Base-by-base conservation (phyloP, 2,113 vertebrate genomes). In the Psephotus haematonotus region DNA sequence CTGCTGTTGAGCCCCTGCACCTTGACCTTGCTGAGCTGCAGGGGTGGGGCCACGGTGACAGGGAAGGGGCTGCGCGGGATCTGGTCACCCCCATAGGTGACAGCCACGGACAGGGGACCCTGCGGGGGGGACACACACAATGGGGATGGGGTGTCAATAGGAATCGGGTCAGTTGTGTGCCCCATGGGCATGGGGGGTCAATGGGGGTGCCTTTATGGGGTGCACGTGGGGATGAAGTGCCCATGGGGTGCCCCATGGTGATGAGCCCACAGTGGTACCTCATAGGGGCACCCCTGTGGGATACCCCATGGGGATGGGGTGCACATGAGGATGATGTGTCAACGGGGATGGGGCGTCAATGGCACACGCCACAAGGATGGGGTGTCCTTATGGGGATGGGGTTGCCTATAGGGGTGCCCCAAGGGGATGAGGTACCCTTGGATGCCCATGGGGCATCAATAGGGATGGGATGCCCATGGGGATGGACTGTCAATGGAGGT, bases 1-100 rank as follows among this genome's bases (percentile, higher is more conserved):
- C 92, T 93, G 92, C 81, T 93, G 92, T 93, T 93, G 49, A 93
- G 92, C 10, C 92, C 92, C 69, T 81, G 92, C 69, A 90, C 92
- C 25, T 93, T 93, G 86, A 90, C 92, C 92, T 93, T 93, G 92
- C 81, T 23, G 29, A 93, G 86, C 82, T 93, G 92, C 86, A 93
- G n/a, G 1, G 92, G 86, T 1, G 92, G 92, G 0, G 92, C 92
- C 81, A 93, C 92, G 8, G 55, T 90, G 63, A 93, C 57, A 0
- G 92, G 81, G 37, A 93, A 93, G 33, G 92, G 92, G 69, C 86
- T 93, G 82, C 57, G 81, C 24, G 92, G 92, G 50, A 93, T 64
- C 55, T 77, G 69, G 37, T 90, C 92, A 5, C 92, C 92, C 9
- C 92, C 92, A 2, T 93, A 93, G n/a, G 92, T 90, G 63, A 93